Conservation (phyloP, 2,797 vertebrate genomes). For the Ispidina picta region DNA sequence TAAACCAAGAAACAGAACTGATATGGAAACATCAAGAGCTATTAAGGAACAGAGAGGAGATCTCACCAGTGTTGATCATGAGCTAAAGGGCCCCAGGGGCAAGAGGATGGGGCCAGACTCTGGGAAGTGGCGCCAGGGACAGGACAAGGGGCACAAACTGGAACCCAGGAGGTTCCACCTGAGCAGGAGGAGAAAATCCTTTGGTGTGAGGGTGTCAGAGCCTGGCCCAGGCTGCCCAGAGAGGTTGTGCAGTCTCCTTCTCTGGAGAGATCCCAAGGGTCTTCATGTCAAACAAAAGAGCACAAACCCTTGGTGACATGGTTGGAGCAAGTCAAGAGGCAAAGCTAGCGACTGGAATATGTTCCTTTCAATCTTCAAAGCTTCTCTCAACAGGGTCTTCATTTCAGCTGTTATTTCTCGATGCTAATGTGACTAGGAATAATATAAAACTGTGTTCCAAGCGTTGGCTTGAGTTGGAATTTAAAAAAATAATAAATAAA, state of each 20-base stretch:
- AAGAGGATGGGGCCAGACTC: too few relatives aligned
- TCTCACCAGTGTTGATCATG: too few relatives aligned
- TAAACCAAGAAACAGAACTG: neutral
- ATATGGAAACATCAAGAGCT: neutral
- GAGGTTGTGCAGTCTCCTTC: too few relatives aligned
- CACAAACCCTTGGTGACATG: neutral
- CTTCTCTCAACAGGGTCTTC: accelerated
- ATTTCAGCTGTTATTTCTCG: neutral
- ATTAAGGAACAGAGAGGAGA: neutral
- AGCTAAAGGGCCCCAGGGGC: too few relatives aligned
- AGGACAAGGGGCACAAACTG: too few relatives aligned
- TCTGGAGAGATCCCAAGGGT: too few relatives aligned
- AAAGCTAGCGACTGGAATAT: neutral
- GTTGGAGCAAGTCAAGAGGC: neutral
- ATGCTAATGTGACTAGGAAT: neutral
- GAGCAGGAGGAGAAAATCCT: too few relatives aligned
- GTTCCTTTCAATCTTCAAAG: neutral
- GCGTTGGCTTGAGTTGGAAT: neutral
- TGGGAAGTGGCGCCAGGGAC: too few relatives aligned
- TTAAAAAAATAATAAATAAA: neutral
- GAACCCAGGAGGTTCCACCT: too few relatives aligned
- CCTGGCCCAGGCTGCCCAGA: too few relatives aligned
- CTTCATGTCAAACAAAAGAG: neutral
- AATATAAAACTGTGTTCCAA: neutral
- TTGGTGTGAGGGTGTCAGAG: too few relatives aligned